Evolutionary conservation across 2,113 vertebrate genomes (phyloP), one percentile per base, ranked within the genome.

Genomic region (Lophura nycthemera): DNA sequence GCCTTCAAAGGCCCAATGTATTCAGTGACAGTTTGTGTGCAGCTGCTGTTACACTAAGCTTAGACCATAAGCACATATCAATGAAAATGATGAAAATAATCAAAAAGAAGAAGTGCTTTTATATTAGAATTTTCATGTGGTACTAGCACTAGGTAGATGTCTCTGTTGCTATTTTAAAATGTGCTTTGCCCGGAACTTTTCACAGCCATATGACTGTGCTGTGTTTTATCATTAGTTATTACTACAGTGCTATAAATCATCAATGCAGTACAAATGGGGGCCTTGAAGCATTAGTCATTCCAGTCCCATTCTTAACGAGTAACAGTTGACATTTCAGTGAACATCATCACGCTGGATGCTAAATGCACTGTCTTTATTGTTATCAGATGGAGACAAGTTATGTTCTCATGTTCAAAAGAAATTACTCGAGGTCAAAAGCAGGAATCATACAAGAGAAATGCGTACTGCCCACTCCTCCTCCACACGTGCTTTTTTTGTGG

Each of bases 311-410:
- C n/a, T 56, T 91, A 67, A 64, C 87, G 69, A 88, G 60, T 71
- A 80, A 67, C 45, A 13, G 10, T n/a, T 77, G 87, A 60, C 60
- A 29, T 89, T 92, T 93, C 54, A 50, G 84, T 72, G 72, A 73
- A 34, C 69, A 64, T 70, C 52, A 48, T 77, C 32, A 3, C 22
- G 34, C 43, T 67, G 89, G 75, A 63, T 85, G 72, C 67, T 88
- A 43, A 91, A 57, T 83, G 50, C 34, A 10, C 56, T 83, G 43
- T 70, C 67, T 82, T 12, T 25, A 0, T 82, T 72, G 52, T 80
- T 92, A 79, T 63, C 75, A 83, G 78, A 80, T 70, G 56, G 71
- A 80, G 74, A 70, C 71, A 75, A 82, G 66, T 89, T 76, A 67
- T 63, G 10, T 86, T 89, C 38, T 89, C 54, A 17, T 9, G 50